Evolutionary conservation across 2,888 invertebrate species (phyloP), one percentile per base, ranked within the genome.

Genomic region (Andrena marginata): DNA sequence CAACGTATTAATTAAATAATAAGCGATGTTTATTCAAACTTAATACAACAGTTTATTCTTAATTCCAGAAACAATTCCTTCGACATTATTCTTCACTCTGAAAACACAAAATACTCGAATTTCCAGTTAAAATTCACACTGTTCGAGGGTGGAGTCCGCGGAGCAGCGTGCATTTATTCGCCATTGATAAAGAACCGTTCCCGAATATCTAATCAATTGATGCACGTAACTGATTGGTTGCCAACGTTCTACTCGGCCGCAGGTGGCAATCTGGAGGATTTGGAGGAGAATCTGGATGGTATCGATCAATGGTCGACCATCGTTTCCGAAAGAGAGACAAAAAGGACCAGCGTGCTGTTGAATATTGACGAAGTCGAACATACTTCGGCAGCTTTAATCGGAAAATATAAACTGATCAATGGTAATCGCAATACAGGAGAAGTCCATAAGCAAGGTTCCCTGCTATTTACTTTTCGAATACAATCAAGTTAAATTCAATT

Each of bases 71-170:
- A 5, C 42, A 42, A 42, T 42, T 42, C 42, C 42, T 42, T 5
- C 42, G 42, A 42, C 42, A 42, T 42, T 42, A 16, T 16, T 42
- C 42, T 16, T 16, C 42, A 42, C 42, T 5, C 16, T 42, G 1
- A 16, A 16, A 42, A 4, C 42, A 42, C 16, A 42, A 42, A 16
- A 16, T 42, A 16, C 42, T 42, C 16, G 23, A 5, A 81, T 80
- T 91, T 91, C 4, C 84, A 96, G 96, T 95, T 96, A 93, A 99
- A 99, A 94, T 95, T 96, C 87, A 96, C 97, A 0, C 95, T 97
- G 0, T 98, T 97, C 96, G 98, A 99, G 94, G 99, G 99, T 2
- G 98, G 96, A 0, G 95, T 98, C 0, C 95, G 98, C 76, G 97
- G 97, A 0, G 96, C 96, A 0, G 97, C 97, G 0, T 96, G 97